Percentiles rank a stretch among this genome's conserved stretches.
These are phyloP conservation scores for Monoplex corrugatus DNA, from an alignment of 2,888 invertebrate species.

Conservation along the genomic window DNA sequence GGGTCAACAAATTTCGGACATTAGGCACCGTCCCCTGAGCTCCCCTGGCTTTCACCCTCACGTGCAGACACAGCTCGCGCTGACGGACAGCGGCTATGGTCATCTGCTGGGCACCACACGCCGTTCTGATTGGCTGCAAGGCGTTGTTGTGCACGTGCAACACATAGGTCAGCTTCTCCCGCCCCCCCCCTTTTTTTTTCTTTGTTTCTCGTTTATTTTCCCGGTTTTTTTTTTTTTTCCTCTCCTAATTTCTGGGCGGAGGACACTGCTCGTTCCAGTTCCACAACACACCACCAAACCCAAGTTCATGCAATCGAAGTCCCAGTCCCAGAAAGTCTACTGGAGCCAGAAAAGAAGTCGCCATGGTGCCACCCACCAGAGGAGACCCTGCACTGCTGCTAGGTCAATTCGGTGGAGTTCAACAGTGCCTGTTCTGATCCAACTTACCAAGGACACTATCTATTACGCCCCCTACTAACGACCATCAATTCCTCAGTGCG, in stretches of 20 bases:
- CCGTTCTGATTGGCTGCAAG: conserved; percentile 62
- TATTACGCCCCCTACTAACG: too few relatives aligned
- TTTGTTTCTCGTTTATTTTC: background rate
- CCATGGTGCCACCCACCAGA: too few relatives aligned
- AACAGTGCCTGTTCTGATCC: too few relatives aligned
- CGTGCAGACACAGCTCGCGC: conserved; percentile 62
- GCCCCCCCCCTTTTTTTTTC: background rate
- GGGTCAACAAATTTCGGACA: conserved; percentile 53
- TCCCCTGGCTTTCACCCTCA: conserved; percentile 60
- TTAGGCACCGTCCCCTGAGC: conserved; percentile 54
- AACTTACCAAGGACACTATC: too few relatives aligned
- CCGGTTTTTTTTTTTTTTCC: background rate
- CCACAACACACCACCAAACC: too few relatives aligned
- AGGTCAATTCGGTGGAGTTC: too few relatives aligned
- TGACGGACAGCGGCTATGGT: conserved; percentile 64
- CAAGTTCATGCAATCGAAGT: too few relatives aligned
- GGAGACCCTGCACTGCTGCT: too few relatives aligned
- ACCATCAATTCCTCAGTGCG: too few relatives aligned
- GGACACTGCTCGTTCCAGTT: too few relatives aligned
- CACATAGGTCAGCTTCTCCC: conserved; percentile 55
- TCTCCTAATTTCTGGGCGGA: background rate
- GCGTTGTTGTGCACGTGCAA: conserved; percentile 64
- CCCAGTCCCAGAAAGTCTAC: too few relatives aligned
- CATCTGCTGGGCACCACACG: conserved; percentile 62
- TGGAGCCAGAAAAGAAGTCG: too few relatives aligned